Evolutionary conservation across 1,140 invertebrate species (phyloP).

Genomic region (Antheraea pernyi): DNA sequence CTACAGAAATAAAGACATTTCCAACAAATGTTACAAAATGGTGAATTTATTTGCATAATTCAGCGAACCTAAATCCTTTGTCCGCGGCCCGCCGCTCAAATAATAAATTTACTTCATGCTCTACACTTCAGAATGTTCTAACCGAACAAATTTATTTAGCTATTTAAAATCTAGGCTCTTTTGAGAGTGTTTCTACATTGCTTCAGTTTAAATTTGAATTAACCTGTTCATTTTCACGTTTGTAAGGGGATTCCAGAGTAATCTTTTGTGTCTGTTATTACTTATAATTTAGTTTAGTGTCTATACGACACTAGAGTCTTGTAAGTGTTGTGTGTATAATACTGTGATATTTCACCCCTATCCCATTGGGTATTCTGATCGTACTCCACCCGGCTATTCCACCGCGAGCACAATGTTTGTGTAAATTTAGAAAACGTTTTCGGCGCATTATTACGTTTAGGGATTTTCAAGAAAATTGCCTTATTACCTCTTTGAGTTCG

Average conservation of each 20-base stretch:
- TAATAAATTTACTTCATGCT: constrained; percentile 75
- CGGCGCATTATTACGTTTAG: constrained; percentile 74
- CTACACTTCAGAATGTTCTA: constrained; percentile 61
- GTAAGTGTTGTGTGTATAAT: constrained; percentile 37
- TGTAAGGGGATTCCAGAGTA: neutral
- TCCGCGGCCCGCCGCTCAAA: constrained; percentile 64
- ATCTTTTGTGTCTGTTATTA: neutral
- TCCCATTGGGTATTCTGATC: constrained; percentile 64
- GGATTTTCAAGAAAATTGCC: constrained; percentile 76
- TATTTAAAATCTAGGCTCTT: constrained; percentile 46
- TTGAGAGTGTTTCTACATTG: constrained; percentile 25
- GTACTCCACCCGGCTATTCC: constrained; percentile 57
- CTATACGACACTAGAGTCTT: neutral
- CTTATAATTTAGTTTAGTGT: constrained; percentile 27
- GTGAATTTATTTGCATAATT: constrained; percentile 77
- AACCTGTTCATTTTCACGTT: constrained; percentile 9
- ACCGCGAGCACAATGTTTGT: constrained; percentile 64
- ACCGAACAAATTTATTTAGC: constrained; percentile 67
- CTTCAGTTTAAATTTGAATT: constrained; percentile 11
- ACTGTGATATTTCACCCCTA: constrained; percentile 47
- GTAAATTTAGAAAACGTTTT: constrained; percentile 75
- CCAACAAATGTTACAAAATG: constrained; percentile 77
- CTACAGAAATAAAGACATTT: constrained; percentile 73
- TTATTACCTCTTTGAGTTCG: constrained; percentile 72
- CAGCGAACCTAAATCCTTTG: constrained; percentile 73